These are phyloP conservation scores for Anaspis maculata DNA, from an alignment of 2,888 invertebrate genomes.

Conservation along the genomic window DNA sequence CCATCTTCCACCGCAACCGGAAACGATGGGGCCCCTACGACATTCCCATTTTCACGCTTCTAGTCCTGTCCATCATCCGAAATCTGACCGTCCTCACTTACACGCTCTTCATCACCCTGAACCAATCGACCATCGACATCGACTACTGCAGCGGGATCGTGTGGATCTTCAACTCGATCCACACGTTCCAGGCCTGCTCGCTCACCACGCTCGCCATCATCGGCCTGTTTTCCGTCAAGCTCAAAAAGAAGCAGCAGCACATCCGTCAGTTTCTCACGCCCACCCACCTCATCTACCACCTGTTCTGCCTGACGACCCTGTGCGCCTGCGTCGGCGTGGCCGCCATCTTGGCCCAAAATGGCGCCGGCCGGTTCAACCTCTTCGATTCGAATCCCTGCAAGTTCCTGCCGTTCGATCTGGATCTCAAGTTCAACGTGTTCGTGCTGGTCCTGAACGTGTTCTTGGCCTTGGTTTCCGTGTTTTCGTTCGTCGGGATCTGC, in stretches of 20 bases:
- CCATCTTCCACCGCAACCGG: slow-evolving; percentile 46
- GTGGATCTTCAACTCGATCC: slow-evolving; percentile 45
- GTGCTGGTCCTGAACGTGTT: slow-evolving; percentile 46
- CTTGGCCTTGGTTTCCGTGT: slow-evolving; percentile 42
- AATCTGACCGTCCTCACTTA: slow-evolving; percentile 39
- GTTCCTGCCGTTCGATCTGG: slow-evolving; percentile 44
- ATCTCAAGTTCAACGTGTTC: slow-evolving; percentile 45
- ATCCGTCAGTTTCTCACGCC: slow-evolving; percentile 38
- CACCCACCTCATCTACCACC: slow-evolving; percentile 44
- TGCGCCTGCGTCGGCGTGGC: slow-evolving; percentile 48
- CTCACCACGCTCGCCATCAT: slow-evolving; percentile 45
- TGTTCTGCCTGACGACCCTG: slow-evolving; percentile 45
- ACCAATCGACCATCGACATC: slow-evolving; percentile 23
- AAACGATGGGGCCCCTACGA: slow-evolving; percentile 47
- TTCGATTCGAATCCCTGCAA: slow-evolving; percentile 35
- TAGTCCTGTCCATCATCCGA: slow-evolving; percentile 39
- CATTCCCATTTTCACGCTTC: slow-evolving; percentile 43
- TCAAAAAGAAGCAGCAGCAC: slow-evolving; percentile 34
- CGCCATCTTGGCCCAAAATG: slow-evolving; percentile 42
- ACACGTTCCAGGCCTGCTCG: slow-evolving; percentile 47
- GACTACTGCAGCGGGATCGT: slow-evolving; percentile 43
- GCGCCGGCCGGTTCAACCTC: slow-evolving; percentile 14
- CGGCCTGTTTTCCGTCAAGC: slow-evolving; percentile 40
- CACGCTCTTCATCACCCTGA: slow-evolving; percentile 33
- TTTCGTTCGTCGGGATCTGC: slow-evolving; percentile 40